Percentiles rank a stretch among this genome's conserved stretches.
Conservation (phyloP, 2,113 vertebrate genomes). For the Pygoscelis antarcticus region DNA sequence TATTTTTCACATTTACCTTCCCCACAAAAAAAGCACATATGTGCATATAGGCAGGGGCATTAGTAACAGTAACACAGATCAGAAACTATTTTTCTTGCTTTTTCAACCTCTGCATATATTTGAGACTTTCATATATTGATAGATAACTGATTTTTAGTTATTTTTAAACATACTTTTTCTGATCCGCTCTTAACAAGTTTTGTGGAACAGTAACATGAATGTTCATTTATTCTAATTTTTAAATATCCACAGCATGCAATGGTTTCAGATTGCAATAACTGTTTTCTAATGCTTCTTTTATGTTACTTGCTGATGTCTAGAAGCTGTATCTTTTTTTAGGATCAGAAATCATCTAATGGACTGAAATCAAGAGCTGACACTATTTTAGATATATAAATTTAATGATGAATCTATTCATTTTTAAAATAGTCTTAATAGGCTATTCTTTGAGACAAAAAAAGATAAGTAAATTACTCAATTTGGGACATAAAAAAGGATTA, state of each 20-base stretch:
- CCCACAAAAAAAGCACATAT: fast-evolving
- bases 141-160: background rate
- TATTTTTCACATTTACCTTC: background rate
- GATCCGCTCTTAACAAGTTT: background rate
- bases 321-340: background rate
- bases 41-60: background rate
- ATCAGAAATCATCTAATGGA: background rate
- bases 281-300: background rate
- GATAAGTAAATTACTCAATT: background rate
- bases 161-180: background rate
- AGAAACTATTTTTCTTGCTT: background rate
- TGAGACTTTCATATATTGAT: background rate
- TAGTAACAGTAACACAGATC: background rate
- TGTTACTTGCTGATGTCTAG: background rate
- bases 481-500: background rate
- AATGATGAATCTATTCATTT: background rate
- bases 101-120: background rate
- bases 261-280: background rate
- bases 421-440: background rate
- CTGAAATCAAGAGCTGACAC: background rate
- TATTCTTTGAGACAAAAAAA: background rate
- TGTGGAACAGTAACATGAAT: background rate
- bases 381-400: background rate
- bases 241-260: background rate
- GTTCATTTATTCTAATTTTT: background rate